Conservation (phyloP, 2,797 vertebrate species). For the Tragelaphus eurycerus region DNA sequence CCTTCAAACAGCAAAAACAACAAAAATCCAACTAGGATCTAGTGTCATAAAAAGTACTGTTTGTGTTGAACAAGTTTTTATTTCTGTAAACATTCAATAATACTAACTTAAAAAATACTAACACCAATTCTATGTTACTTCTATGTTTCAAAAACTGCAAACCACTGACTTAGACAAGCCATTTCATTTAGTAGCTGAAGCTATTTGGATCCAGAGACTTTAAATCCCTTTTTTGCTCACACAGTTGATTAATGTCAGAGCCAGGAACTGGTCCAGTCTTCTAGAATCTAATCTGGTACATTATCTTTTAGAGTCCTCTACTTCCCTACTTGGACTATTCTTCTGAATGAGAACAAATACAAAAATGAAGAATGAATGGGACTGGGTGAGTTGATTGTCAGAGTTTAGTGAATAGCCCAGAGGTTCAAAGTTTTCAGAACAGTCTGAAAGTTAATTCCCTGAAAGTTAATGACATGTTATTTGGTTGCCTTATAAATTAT, state of each 20-base stretch:
- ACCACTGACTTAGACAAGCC: not conserved
- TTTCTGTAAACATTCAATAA: not conserved
- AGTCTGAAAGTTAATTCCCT: not conserved
- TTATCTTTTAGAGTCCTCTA: slow-evolving; percentile 17
- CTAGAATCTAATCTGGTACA: not conserved
- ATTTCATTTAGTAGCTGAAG: not conserved
- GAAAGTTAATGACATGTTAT: slow-evolving; percentile 61
- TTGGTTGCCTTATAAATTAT: slow-evolving; percentile 53
- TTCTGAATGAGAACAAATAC: slow-evolving; percentile 30
- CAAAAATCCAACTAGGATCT: not conserved
- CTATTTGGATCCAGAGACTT: slow-evolving; percentile 8
- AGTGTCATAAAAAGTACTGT: not conserved
- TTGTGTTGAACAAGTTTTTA: not conserved
- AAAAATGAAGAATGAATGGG: slow-evolving; percentile 46
- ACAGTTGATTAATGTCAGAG: slow-evolving; percentile 15
- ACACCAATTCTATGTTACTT: not conserved
- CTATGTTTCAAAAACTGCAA: not conserved
- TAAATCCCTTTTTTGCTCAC: not conserved
- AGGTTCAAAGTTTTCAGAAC: slow-evolving; percentile 33
- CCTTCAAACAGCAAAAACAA: not conserved
- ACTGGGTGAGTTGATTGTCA: not conserved
- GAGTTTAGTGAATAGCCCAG: slow-evolving; percentile 39
- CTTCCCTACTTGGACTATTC: not conserved
- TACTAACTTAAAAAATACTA: not conserved
- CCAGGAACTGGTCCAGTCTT: not conserved